Conservation (phyloP, 2,797 vertebrate genomes). For the Valencia hispanica region DNA sequence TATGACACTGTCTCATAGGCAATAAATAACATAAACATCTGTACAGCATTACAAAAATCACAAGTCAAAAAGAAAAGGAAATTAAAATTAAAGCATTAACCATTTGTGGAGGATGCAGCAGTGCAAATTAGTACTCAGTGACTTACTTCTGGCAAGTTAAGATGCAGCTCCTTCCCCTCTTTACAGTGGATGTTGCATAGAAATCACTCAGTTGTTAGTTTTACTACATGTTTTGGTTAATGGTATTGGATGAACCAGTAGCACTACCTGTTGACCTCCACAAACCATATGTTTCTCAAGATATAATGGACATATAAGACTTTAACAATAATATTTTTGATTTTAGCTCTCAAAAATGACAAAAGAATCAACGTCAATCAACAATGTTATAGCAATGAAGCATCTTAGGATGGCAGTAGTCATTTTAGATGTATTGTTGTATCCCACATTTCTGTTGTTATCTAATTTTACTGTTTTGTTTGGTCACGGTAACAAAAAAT, state of each 20-base stretch:
- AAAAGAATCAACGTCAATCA: constrained; percentile 22
- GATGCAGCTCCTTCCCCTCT: constrained; percentile 50
- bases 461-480: constrained; percentile 19
- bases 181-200: constrained; percentile 89
- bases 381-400: constrained; percentile 19
- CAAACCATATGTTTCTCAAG: constrained; percentile 27
- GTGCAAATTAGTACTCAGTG: constrained; percentile 58
- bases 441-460: background rate
- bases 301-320: constrained; percentile 10
- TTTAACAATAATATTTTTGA: constrained; percentile 13
- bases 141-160: constrained; percentile 56
- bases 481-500: constrained; percentile 16
- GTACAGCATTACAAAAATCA: constrained; percentile 45
- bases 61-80: constrained; percentile 16
- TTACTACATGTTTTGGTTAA: constrained; percentile 78
- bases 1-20: constrained; percentile 49
- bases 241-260: constrained; percentile 57
- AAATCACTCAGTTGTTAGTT: constrained; percentile 82
- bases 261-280: constrained; percentile 45
- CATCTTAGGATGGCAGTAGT: constrained; percentile 16
- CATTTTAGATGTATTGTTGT: constrained; percentile 3
- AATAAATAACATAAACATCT: constrained; percentile 58
- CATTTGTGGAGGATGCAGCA: constrained; percentile 33
- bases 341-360: constrained; percentile 11
- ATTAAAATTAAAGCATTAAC: constrained; percentile 54